Base-by-base conservation (phyloP, 2,113 vertebrate species). In the Pseudorhombus dupliciocellatus region DNA sequence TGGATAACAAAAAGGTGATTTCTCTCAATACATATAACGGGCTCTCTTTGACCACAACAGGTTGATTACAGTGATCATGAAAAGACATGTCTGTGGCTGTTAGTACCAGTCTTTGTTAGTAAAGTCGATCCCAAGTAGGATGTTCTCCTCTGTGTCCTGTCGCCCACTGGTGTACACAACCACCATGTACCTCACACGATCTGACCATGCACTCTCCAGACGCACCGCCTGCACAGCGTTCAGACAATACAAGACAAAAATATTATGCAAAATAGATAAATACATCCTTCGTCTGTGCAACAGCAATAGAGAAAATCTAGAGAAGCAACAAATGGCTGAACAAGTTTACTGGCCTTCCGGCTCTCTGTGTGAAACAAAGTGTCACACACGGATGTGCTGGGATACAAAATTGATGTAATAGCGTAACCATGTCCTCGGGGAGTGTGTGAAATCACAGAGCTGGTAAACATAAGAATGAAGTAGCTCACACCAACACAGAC, bases 161-260 rank as follows among this genome's bases (percentile, higher is more conserved):
- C 96, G 92, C 7, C 97, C 97, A 0, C 84, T 98, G 90, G 96
- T 98, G 90, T 98, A 97, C 16, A 99, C 95, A 28, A 99, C 97
- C 79, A 99, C 97, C 98, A 99, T 97, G 92, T 99, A 99, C 31
- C 98, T 94, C 67, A 97, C 96, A 0, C 97, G 93, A 78, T 98
- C 96, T 0, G 90, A 94, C 96, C 97, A 98, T 21, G 91, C 95
- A 0, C 97, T 99, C 88, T 99, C 98, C 84, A 99, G 77, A 42
- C 96, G 95, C 26, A 99, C 97, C 0, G 97, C 97, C 98, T 99
- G 75, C 26, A 77, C 58, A 61, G 2, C 4, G 28, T n/a, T 63
- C 4, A 68, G 24, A 53, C 59, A 71, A 4, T 12, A 63, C 5
- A 56, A 21, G 4, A 59, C 24, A 60, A 28, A 63, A 22, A 3